A percentile compares a stretch with the other conserved stretches of the same genome.
phyloP scores from a whole-genome alignment of 1,140 invertebrate genomes.

The Zaprionus gabonicus region DNA sequence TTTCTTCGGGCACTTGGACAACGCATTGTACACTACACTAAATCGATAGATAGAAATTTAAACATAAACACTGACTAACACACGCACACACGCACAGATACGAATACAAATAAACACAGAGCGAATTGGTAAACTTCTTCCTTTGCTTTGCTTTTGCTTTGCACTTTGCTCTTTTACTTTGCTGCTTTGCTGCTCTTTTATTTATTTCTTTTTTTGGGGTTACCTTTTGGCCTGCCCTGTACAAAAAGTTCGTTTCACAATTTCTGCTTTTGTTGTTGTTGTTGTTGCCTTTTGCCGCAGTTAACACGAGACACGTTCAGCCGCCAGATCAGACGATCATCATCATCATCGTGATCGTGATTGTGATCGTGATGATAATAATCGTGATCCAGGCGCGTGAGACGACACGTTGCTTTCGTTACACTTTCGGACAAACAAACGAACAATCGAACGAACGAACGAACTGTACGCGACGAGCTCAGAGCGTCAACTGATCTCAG shows the following conservation, averaged over 20 bases:
- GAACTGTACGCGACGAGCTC: slow-evolving; percentile 47
- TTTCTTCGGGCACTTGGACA: slow-evolving; percentile 25
- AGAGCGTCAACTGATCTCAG: slow-evolving; percentile 48
- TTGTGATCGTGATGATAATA: slow-evolving; percentile 46
- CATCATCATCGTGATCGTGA: slow-evolving; percentile 53
- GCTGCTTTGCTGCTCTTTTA: slow-evolving; percentile 40
- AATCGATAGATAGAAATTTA: slow-evolving; percentile 25
- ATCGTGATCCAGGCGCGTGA: slow-evolving; percentile 52
- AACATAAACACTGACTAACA: slow-evolving; percentile 36
- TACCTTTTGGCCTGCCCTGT: slow-evolving; percentile 41
- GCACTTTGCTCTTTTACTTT: slow-evolving; percentile 33
- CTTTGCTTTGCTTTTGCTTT: slow-evolving; percentile 18
- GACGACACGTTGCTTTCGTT: slow-evolving; percentile 44
- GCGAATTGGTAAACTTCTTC: slow-evolving; percentile 61
- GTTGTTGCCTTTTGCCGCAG: slow-evolving; percentile 57
- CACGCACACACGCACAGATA: slow-evolving; percentile 9
- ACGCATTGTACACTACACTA: slow-evolving; percentile 30
- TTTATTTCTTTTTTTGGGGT: slow-evolving; percentile 53
- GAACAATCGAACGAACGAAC: not conserved
- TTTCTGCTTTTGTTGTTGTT: slow-evolving; percentile 23
- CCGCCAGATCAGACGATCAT: slow-evolving; percentile 64
- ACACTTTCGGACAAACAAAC: slow-evolving; percentile 10
- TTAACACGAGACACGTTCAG: slow-evolving; percentile 51
- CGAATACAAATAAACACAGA: slow-evolving; percentile 1
- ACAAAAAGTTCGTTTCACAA: slow-evolving; percentile 53